Percentiles rank a stretch among this genome's conserved stretches.
Conservation (phyloP, 2,113 vertebrate genomes). For the Pollachius pollachius region DNA sequence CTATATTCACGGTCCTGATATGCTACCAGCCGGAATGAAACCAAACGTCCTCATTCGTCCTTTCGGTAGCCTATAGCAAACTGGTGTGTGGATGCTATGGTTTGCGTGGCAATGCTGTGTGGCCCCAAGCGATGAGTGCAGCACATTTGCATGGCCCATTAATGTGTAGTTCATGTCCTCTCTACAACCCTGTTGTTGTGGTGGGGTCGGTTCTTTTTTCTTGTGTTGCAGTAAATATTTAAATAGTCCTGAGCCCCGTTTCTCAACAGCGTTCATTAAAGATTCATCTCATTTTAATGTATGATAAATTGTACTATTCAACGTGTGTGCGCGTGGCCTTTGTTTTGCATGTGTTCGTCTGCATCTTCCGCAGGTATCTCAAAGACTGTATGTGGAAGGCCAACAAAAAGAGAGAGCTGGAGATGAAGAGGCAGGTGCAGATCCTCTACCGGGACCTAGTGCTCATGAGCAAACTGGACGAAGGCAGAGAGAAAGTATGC, state of each 20-base stretch:
- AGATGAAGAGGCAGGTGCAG: conserved; percentile 38
- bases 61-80: too few species aligned
- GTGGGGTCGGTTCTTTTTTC: not conserved
- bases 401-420: conserved; percentile 52
- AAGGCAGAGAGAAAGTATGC: conserved; percentile 40
- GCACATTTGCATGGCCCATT: too few species aligned
- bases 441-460: conserved; percentile 48
- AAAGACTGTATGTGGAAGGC: conserved; percentile 60
- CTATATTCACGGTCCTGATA: too few species aligned
- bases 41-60: too few species aligned
- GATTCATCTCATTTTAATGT: not conserved
- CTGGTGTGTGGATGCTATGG: too few species aligned
- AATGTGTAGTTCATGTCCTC: too few species aligned
- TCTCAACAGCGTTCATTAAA: not conserved
- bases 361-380: conserved; percentile 50
- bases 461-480: conserved; percentile 15
- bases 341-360: not conserved
- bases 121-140: too few species aligned
- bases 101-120: too few species aligned
- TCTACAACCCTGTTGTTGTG: too few species aligned
- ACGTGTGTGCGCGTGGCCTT: not conserved
- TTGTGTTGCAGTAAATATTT: not conserved
- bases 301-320: too few species aligned
- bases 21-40: too few species aligned
- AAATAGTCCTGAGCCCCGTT: not conserved